Percentiles rank a stretch among this genome's conserved stretches.
These are phyloP conservation scores for Oxyruncus cristatus DNA, from an alignment of 2,113 vertebrate species.

Conservation along the genomic window DNA sequence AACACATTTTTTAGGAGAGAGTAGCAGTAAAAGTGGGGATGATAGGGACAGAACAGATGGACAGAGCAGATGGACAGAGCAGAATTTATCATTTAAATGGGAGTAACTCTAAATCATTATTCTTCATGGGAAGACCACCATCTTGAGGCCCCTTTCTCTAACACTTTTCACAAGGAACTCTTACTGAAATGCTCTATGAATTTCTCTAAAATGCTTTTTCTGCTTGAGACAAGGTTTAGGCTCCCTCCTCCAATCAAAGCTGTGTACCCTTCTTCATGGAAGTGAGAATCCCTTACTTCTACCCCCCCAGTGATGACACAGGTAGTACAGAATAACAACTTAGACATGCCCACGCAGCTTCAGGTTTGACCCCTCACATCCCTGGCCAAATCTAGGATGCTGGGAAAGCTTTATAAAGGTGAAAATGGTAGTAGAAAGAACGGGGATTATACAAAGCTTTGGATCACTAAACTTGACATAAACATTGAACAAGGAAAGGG, in stretches of 20 bases:
- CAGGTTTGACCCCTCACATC: not conserved
- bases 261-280: not conserved
- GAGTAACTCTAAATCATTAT: not conserved
- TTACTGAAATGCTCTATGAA: not conserved
- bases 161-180: not conserved
- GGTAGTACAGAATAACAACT: not conserved
- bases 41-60: not conserved
- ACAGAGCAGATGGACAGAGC: not conserved
- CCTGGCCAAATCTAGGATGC: not conserved
- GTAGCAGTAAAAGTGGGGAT: not conserved
- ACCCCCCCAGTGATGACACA: not conserved
- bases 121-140: not conserved
- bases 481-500: not conserved
- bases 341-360: not conserved
- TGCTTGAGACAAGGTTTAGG: not conserved
- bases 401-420: not conserved
- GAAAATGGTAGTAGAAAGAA: not conserved
- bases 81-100: not conserved
- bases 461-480: not conserved
- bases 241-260: not conserved
- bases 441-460: not conserved
- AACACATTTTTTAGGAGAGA: not conserved
- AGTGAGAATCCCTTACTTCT: not conserved
- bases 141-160: not conserved
- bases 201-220: not conserved